Evolutionary conservation across 53 echinoderm and acorn worm genomes (phyloP).

Genomic region (Patiria pectinifera): DNA sequence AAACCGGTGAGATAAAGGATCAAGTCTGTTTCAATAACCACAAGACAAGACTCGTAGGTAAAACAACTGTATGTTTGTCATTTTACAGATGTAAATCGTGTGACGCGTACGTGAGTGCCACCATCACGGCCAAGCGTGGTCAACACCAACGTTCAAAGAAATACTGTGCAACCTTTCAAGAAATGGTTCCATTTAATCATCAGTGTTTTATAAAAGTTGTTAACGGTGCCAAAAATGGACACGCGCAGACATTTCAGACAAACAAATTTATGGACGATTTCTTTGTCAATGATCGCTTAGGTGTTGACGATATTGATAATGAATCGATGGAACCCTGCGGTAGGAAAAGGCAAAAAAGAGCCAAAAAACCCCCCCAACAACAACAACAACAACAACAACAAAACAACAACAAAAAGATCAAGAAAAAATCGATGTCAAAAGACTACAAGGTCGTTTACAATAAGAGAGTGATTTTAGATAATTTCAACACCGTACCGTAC

Average conservation of each 20-base stretch:
- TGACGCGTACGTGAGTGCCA: background rate
- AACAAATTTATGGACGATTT: background rate
- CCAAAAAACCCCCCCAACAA: too few species aligned
- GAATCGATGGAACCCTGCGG: constrained; percentile 27
- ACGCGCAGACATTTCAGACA: too few species aligned
- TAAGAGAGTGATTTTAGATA: too few species aligned
- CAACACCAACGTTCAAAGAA: background rate
- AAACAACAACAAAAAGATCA: too few species aligned
- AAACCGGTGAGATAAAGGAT: background rate
- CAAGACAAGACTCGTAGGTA: background rate
- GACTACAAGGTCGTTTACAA: too few species aligned
- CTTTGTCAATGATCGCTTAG: background rate
- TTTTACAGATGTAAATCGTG: constrained; percentile 2
- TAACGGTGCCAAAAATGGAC: background rate
- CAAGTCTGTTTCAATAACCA: background rate
- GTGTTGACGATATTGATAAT: background rate
- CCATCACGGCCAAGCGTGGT: background rate
- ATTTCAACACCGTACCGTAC: too few species aligned
- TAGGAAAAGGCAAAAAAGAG: constrained; percentile 11
- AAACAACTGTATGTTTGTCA: constrained; percentile 5
- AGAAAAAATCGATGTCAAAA: too few species aligned
- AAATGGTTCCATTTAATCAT: constrained; percentile 11
- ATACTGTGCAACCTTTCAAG: background rate
- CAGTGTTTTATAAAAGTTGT: constrained; percentile 3
- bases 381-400: too few species aligned